Percentiles rank a stretch among this genome's conserved stretches.
Conservation (phyloP, 2,113 vertebrate species). For the Pteropus alecto region DNA sequence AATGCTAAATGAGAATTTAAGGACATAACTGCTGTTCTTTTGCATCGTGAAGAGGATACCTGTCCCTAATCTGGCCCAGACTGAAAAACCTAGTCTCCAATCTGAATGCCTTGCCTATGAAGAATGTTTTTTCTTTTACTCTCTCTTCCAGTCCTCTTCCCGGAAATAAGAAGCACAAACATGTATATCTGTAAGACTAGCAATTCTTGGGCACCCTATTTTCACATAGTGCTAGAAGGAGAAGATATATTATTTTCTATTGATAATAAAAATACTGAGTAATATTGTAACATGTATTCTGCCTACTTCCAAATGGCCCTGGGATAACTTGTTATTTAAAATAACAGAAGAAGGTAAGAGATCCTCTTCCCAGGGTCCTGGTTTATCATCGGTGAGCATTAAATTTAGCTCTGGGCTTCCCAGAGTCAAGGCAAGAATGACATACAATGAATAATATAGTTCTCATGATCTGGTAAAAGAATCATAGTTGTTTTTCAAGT, state of each 20-base stretch:
- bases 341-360: background rate
- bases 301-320: background rate
- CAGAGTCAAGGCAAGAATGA: slow-evolving; percentile 35
- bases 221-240: background rate
- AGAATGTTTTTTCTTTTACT: background rate
- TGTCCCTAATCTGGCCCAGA: background rate
- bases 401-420: slow-evolving; percentile 7
- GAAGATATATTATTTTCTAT: background rate
- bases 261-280: background rate
- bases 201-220: background rate
- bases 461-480: slow-evolving; percentile 20
- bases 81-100: background rate
- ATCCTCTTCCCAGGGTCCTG: background rate
- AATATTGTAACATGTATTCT: background rate
- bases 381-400: background rate
- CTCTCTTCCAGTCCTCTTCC: background rate
- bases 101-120: slow-evolving; percentile 3
- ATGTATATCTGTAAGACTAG: background rate
- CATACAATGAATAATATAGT: background rate
- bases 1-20: background rate
- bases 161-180: background rate
- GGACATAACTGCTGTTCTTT: background rate
- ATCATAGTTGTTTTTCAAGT: background rate
- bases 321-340: background rate
- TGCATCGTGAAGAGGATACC: background rate